Base-by-base conservation (phyloP, 2,888 invertebrate species). In the Xestia xanthographa region DNA sequence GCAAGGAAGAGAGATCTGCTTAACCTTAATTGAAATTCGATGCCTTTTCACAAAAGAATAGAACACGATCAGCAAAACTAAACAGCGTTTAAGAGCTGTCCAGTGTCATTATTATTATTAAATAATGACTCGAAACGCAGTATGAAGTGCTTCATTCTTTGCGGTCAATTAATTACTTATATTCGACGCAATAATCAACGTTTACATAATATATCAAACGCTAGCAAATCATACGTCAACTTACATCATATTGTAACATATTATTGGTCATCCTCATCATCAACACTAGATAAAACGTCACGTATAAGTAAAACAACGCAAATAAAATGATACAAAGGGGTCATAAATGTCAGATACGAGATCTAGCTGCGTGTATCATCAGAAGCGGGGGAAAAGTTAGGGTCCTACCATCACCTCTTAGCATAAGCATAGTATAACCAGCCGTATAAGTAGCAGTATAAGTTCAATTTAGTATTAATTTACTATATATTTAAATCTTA, bases 221-320 rank as follows among this genome's bases (percentile, higher is more conserved):
- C 34, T n/a, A 45, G 14, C 14, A 50, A 78, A 38, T 58, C 26
- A 34, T 43, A 75, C 14, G 17, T 9, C 17, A 69, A 53, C 14
- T 80, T 80, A 66, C 66, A 68, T 83, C 83, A 79, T 38, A 50
- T 29, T 53, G 17, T 29, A 45, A 63, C 17, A 41, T 38, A 41
- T 43, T 8, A 77, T 77, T 66, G 76, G 65, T 45, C 50, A 72
- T 38, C 22, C 43, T 50, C 20, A 62, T 50, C 34, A 71, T 41
- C 38, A 62, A n/a, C 20, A 53, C 38, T 20, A 60, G 65, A 79
- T 50, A 53, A 65, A 58, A 56, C 48, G 67, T 53, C 58, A 68
- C 41, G 34, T 11, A 60, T 50, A 34, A 60, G n/a, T 50, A 60
- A 63, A 41, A 65, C 17, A 63, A 43, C 63, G 56, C 71, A 70